Evolutionary conservation across 2,797 vertebrate species (phyloP).

Genomic region (Microtus obscurus): DNA sequence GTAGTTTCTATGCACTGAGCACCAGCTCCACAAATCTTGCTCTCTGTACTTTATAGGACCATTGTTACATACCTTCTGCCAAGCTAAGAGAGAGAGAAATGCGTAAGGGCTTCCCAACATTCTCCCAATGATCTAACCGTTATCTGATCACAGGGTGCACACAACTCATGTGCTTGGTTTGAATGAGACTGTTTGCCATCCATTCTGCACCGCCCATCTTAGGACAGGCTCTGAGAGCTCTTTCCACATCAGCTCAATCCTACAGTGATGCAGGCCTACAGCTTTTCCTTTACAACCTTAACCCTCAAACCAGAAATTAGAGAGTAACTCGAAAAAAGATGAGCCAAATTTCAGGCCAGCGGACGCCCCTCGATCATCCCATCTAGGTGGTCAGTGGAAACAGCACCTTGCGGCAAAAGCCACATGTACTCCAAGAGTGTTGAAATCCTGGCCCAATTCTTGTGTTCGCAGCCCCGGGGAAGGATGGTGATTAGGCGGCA

Average conservation of each 20-base stretch:
- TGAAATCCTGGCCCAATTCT: not conserved
- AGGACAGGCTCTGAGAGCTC: not conserved
- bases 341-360: not conserved
- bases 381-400: not conserved
- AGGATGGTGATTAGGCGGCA: no score
- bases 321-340: not conserved
- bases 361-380: not conserved
- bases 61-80: not conserved
- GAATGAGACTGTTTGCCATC: not conserved
- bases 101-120: no score
- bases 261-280: not conserved
- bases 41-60: not conserved
- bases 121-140: not conserved
- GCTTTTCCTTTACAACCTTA: not conserved
- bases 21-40: not conserved
- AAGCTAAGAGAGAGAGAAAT: not conserved
- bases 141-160: not conserved
- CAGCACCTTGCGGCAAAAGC: not conserved
- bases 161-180: not conserved
- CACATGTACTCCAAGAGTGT: accelerated
- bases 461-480: accelerated
- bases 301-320: not conserved
- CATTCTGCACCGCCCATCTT: no score
- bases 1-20: not conserved
- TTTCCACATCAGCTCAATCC: not conserved